Base-by-base conservation (phyloP, 2,113 vertebrate genomes). In the Oncorhynchus tshawytscha region DNA sequence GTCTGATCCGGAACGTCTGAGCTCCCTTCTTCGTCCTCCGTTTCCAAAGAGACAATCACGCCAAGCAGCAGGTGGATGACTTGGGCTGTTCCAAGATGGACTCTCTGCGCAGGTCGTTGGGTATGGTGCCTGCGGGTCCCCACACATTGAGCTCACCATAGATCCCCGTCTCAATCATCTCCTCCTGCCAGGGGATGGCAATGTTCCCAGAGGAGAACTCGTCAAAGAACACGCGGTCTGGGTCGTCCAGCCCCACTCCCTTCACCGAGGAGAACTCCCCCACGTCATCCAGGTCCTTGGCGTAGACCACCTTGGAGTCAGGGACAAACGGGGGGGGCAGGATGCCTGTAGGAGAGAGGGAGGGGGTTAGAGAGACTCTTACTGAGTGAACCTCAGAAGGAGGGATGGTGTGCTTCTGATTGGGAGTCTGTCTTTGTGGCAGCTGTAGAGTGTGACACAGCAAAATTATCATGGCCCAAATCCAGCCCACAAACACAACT, bases 181-280 rank as follows among this genome's bases (percentile, higher is more conserved):
- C 96, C 84, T 97, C 95, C 82, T 97, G 96, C 96, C 96, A 97
- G 1, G 96, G 95, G 34, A 96, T 93, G 65, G 95, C 7, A 69
- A 96, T 94, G 86, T 93, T 96, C 68, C 96, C 96, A 0, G 95
- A 92, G 49, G 96, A 86, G 51, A 97, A 97, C 51, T 96, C 95
- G 1, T 95, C 92, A 45, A 93, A 97, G 87, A 96, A 94, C 2
- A 88, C 85, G 0, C 88, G 89, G 75, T 97, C 96, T 0, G 75
- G 12, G 8, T 95, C 93, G 7, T 95, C 96, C 62, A 97, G 67
- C 54, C 51, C 57, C 13, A 96, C 90, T 0, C 96, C 96, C 83
- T 92, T 95, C 75, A 96, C 94, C 0, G 95, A 96, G 80, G 96
- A 97, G 87, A 97, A 97, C 2, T 93, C 94, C 0, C 96, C 96